These are phyloP conservation scores for Gobio gobio DNA, from an alignment of 2,113 vertebrate species.

Conservation along the genomic window DNA sequence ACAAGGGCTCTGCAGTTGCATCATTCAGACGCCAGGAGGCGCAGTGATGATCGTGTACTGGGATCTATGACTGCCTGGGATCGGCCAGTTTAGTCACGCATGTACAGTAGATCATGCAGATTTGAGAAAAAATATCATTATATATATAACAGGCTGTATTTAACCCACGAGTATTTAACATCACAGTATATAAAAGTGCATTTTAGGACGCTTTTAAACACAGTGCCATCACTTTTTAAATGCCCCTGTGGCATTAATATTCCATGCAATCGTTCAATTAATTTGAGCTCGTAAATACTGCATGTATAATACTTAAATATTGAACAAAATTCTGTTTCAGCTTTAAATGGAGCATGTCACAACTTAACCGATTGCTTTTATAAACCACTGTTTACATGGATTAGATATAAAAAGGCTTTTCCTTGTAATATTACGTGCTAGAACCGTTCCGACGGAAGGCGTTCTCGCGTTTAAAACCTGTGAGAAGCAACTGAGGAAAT, in stretches of 20 bases:
- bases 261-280: neutral
- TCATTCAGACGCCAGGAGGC: neutral
- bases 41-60: neutral
- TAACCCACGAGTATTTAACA: too few species aligned
- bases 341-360: neutral
- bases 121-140: neutral
- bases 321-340: neutral
- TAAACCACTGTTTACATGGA: neutral
- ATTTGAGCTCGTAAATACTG: neutral
- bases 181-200: neutral
- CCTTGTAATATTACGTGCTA: too few species aligned
- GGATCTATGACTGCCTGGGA: neutral
- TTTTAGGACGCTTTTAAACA: neutral
- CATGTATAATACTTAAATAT: neutral
- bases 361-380: neutral
- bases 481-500: neutral
- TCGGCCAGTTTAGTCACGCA: neutral
- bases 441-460: neutral
- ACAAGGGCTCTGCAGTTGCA: neutral
- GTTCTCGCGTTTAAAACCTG: neutral
- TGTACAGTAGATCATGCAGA: conserved; percentile 12
- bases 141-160: too few species aligned
- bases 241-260: neutral
- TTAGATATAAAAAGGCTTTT: too few species aligned
- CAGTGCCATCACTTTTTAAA: neutral